Evolutionary conservation across 2,113 vertebrate species (phyloP), one percentile per base, ranked within the genome.

Genomic region (Zosterops japonicus): DNA sequence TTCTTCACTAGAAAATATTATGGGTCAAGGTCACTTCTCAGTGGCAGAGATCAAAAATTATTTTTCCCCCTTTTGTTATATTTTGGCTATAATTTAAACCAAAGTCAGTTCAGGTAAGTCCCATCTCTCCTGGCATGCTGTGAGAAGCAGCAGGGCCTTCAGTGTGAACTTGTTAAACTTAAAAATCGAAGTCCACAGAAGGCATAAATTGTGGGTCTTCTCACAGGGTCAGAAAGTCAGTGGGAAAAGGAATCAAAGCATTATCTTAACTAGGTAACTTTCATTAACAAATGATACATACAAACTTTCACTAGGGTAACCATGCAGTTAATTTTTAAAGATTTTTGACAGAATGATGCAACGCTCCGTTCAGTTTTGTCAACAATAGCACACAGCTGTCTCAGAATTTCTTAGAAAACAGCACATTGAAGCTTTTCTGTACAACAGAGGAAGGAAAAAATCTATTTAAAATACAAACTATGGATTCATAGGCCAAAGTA

Each of bases 251-350:
- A 79, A 81, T 75, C 47, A 87, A 77, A 91, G 36, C 20, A 68
- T 52, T 78, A 75, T 47, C 69, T 70, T 60, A 75, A 87, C 85
- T 81, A 59, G 12, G 23, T 31, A 87, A 59, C 47, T 83, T 79
- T 67, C 52, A 74, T 64, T 89, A 81, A 78, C 31, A 63, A 81
- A 68, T 21, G 2, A 31, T 71, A 68, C 0, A 0, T 71, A 84
- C 77, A 84, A 64, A 52, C 41, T 80, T 82, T 75, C 77, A 29
- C 41, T 71, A 39, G 31, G 13, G 65, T 52, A 87, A 39, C 47
- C 14, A 10, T 4, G 6, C 24, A 44, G 96, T 92, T 91, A 92
- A 91, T 74, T 78, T 93, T 94, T 89, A 56, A 94, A 89, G 15
- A 74, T 83, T 50, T 87, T 33, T 2, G 13, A 63, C 64, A 90